Evolutionary conservation across 2,797 vertebrate genomes (phyloP).

Genomic region (Ispidina picta): DNA sequence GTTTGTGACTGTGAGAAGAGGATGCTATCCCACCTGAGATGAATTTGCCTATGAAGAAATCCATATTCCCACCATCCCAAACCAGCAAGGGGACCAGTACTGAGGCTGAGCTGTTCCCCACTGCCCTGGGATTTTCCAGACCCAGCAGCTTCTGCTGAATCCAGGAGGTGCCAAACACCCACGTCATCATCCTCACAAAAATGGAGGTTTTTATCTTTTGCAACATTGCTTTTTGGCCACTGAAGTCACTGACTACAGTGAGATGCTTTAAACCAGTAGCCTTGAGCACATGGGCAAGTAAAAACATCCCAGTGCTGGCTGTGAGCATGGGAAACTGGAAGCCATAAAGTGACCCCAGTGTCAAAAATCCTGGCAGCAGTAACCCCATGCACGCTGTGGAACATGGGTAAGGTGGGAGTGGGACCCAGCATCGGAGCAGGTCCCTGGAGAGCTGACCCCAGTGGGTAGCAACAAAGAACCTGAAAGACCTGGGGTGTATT

Average conservation of each 20-base stretch:
- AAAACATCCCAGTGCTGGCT: background rate
- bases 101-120: background rate
- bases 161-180: fast-evolving
- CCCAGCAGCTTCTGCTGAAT: background rate
- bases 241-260: background rate
- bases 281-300: background rate
- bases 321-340: fast-evolving
- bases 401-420: fast-evolving
- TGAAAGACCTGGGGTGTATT: background rate
- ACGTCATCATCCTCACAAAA: fast-evolving
- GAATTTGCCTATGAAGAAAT: background rate
- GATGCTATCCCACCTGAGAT: background rate
- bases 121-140: background rate
- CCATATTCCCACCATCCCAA: fast-evolving
- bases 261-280: background rate
- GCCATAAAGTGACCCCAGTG: fast-evolving
- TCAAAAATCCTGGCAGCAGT: fast-evolving
- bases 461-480: background rate
- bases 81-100: fast-evolving
- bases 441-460: background rate
- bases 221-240: background rate
- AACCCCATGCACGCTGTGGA: fast-evolving
- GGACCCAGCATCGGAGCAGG: background rate
- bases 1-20: fast-evolving
- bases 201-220: background rate